Percentiles rank a stretch among this genome's conserved stretches.
These are phyloP conservation scores for Trogon surrucura DNA, from an alignment of 2,113 vertebrate genomes.

Conservation along the genomic window DNA sequence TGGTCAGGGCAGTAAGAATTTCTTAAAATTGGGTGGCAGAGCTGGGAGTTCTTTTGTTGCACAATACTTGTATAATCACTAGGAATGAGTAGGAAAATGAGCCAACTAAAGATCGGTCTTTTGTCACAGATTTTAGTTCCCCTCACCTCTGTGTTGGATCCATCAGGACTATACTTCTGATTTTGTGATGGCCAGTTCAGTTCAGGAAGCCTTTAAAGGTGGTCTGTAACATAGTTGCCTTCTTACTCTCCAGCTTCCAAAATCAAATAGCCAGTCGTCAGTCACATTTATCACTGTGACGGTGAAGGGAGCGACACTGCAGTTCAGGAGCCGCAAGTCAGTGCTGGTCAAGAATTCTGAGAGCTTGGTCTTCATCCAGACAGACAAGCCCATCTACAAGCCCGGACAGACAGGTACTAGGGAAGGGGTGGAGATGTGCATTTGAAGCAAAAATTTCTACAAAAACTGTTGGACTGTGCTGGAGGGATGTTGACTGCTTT, in stretches of 20 bases:
- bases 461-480: neutral
- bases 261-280: neutral
- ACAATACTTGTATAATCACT: neutral
- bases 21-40: neutral
- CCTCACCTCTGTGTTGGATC: neutral
- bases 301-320: slow-evolving; percentile 63
- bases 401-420: slow-evolving; percentile 71
- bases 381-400: slow-evolving; percentile 81
- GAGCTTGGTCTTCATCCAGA: slow-evolving; percentile 75
- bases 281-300: slow-evolving; percentile 45
- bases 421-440: neutral
- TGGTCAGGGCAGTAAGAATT: neutral
- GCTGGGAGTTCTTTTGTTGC: neutral
- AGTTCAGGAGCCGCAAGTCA: slow-evolving; percentile 50
- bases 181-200: neutral
- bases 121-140: neutral
- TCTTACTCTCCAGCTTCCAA: slow-evolving; percentile 61
- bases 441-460: neutral
- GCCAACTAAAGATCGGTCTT: neutral
- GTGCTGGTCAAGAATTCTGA: slow-evolving; percentile 58
- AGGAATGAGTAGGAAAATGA: neutral
- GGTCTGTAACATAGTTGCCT: neutral
- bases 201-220: neutral
- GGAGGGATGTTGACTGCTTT: neutral
- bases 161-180: neutral